Evolutionary conservation across 2,888 invertebrate genomes (phyloP).

Genomic region (Eupsilia transversa): DNA sequence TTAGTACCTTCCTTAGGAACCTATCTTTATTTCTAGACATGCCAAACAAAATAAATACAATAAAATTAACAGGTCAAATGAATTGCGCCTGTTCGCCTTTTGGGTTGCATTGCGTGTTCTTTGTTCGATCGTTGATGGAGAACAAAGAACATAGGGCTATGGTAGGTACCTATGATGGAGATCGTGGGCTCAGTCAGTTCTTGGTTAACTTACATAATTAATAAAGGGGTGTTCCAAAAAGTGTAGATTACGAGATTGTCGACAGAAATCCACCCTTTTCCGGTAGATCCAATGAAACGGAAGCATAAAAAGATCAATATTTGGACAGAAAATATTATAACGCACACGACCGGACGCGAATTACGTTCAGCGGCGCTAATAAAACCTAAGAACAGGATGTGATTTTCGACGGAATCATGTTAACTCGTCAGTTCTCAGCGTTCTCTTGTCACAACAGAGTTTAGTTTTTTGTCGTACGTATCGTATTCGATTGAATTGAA

Average conservation of each 20-base stretch:
- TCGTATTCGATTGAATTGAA: slow-evolving; percentile 79
- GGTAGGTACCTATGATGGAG: too few relatives aligned
- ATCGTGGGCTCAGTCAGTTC: not conserved
- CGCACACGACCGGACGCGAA: slow-evolving; percentile 84
- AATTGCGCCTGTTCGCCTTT: not conserved
- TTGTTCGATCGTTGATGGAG: not conserved
- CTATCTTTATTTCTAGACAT: not conserved
- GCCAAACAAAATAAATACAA: not conserved
- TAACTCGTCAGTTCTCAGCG: slow-evolving; percentile 84
- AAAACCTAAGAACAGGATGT: slow-evolving; percentile 87
- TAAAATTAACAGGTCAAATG: not conserved
- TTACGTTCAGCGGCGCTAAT: slow-evolving; percentile 84
- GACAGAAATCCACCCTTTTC: slow-evolving; percentile 83
- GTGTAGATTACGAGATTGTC: slow-evolving; percentile 82
- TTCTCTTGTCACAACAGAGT: slow-evolving; percentile 83
- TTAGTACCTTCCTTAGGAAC: not conserved
- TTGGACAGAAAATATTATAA: slow-evolving; percentile 88
- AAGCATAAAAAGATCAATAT: slow-evolving; percentile 89
- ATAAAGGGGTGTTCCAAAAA: slow-evolving; percentile 17
- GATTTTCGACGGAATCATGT: slow-evolving; percentile 87
- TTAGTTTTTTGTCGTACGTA: slow-evolving; percentile 67
- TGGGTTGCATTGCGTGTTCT: not conserved
- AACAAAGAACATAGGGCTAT: not conserved
- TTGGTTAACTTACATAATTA: not conserved
- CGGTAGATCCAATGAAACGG: slow-evolving; percentile 81